Base-by-base conservation (phyloP, 2,113 vertebrate species). In the Psettodes erumei region DNA sequence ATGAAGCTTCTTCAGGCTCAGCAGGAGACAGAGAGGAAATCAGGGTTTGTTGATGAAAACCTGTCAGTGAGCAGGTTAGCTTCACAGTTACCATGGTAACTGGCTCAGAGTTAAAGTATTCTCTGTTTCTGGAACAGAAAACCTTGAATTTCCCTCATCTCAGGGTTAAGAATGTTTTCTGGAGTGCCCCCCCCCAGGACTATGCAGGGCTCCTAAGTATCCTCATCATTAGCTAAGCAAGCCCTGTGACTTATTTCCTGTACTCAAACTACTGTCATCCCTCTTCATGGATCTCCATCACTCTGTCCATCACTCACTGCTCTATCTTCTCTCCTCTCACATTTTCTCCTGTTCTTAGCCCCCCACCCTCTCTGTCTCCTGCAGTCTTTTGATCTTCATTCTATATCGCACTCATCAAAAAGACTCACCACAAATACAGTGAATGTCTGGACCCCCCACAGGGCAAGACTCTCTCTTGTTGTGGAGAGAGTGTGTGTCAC, bases 151-250 rank as follows among this genome's bases (percentile, higher is more conserved):
- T n/a, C n/a, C n/a, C n/a, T n/a, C n/a, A n/a, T n/a, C n/a, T n/a
- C n/a, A n/a, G n/a, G n/a, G n/a, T n/a, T n/a, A n/a, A n/a, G n/a
- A n/a, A n/a, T n/a, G n/a, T n/a, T n/a, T n/a, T n/a, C n/a, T n/a
- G n/a, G n/a, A n/a, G n/a, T n/a, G n/a, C n/a, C n/a, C n/a, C n/a
- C n/a, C n/a, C n/a, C n/a, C 77, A 18, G 78, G 47, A 21, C 59
- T n/a, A 40, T 1, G 2, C 70, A 74, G 55, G 65, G 70, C 65
- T 75, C 78, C 47, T 37, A 68, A 54, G 71, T 18, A 37, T 70
- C 55, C 45, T 71, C 79, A 78, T 78, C 78, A 86, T 83, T 72
- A 78, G 21, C 77, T 10, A 62, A 75, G 72, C 72, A 71, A 45
- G 71, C 42, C 64, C 8, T 48, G 16, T 50, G 30, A 61, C 78